Conservation (phyloP, 2,797 vertebrate genomes). For the Tenualosa ilisha region DNA sequence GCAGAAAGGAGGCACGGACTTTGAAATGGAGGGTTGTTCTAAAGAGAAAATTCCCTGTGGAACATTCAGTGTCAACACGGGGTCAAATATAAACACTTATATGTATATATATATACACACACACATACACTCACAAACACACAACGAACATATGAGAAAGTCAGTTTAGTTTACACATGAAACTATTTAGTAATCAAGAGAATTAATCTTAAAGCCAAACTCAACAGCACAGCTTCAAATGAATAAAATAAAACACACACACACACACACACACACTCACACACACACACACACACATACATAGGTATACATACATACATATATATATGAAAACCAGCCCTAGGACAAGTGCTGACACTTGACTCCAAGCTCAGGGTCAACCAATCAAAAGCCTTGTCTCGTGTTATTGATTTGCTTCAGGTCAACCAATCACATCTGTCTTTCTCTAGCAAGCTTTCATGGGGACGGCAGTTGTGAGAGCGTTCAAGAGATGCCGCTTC, state of each 20-base stretch:
- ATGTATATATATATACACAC: not conserved
- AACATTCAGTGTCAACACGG: not conserved
- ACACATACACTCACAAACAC: not conserved
- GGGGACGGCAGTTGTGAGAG: not conserved
- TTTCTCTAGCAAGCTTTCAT: not conserved
- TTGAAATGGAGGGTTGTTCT: not conserved
- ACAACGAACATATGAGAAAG: too few species aligned
- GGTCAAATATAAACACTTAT: not conserved
- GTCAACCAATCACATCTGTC: conserved; percentile 12
- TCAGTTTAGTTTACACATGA: too few species aligned
- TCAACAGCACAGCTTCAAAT: not conserved
- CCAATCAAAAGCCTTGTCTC: conserved; percentile 11
- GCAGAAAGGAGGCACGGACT: not conserved
- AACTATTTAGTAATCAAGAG: too few species aligned
- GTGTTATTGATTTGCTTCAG: conserved; percentile 5
- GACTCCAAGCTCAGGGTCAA: conserved; percentile 5
- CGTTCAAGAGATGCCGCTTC: not conserved
- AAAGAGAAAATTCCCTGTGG: not conserved
- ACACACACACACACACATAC: too few species aligned
- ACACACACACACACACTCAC: too few species aligned
- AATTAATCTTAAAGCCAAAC: too few species aligned
- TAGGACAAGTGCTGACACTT: conserved; percentile 2
- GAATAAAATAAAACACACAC: too few species aligned
- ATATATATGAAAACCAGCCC: not conserved
- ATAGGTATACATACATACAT: too few species aligned